phyloP scores from a whole-genome alignment of 2,797 vertebrate genomes.

The Poliocrania exsul region DNA sequence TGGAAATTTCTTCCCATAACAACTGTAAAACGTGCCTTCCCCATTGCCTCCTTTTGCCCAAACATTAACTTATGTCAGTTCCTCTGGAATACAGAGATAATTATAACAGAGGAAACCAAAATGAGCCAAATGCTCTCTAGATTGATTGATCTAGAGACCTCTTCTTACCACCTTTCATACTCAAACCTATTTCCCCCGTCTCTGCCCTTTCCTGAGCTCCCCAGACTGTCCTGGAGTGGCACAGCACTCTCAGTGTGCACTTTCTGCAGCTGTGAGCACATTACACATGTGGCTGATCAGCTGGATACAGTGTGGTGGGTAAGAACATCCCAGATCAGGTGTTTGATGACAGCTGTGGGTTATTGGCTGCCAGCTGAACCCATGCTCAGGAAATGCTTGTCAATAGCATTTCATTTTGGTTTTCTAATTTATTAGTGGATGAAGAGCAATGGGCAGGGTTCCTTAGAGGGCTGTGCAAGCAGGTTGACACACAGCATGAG shows the following conservation, averaged over 20 bases:
- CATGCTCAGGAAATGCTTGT: not conserved
- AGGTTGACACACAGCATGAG: not conserved
- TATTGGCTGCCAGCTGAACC: not conserved
- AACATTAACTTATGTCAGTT: not conserved
- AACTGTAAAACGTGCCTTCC: rapidly evolving
- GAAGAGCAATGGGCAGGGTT: not conserved
- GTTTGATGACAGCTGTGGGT: not conserved
- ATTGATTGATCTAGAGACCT: not conserved
- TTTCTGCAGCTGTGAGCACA: not conserved
- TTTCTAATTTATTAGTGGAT: slow-evolving; percentile 5
- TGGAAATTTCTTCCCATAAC: not conserved
- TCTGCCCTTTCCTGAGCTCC: not conserved
- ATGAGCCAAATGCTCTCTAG: not conserved
- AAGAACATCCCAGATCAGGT: not conserved
- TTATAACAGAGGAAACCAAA: not conserved
- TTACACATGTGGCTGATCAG: not conserved
- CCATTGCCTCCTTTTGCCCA: not conserved
- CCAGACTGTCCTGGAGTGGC: not conserved
- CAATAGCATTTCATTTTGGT: slow-evolving; percentile 21
- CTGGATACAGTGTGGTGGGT: rapidly evolving
- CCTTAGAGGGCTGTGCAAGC: not conserved
- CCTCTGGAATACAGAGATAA: not conserved
- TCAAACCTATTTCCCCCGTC: not conserved
- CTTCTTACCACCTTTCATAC: not conserved
- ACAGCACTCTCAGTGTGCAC: not conserved